Percentiles rank a stretch among this genome's conserved stretches.
phyloP scores from a whole-genome alignment of 2,113 vertebrate genomes.

The Scomber japonicus region DNA sequence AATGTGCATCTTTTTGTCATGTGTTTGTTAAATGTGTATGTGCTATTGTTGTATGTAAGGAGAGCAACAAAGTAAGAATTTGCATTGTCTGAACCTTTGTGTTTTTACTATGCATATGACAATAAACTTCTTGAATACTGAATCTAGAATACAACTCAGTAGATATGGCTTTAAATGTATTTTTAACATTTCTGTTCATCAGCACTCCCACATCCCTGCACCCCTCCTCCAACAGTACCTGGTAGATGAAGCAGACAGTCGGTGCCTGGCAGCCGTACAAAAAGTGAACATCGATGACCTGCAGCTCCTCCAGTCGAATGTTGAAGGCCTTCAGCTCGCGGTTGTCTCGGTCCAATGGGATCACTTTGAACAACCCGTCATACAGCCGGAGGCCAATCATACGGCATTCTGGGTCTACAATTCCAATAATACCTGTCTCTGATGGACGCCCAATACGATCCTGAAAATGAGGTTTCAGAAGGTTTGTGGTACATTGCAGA shows the following conservation, averaged over 20 bases:
- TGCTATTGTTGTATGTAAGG: no score
- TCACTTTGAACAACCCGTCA: slow-evolving; percentile 97
- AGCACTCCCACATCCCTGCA: not conserved
- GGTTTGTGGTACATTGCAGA: not conserved
- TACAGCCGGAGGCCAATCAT: slow-evolving; percentile 98
- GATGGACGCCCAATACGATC: slow-evolving; percentile 98
- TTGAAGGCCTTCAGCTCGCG: slow-evolving; percentile 98
- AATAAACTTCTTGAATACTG: no score
- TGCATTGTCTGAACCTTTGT: no score
- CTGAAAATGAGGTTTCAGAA: slow-evolving; percentile 73
- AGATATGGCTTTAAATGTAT: not conserved
- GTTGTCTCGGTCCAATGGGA: slow-evolving; percentile 96
- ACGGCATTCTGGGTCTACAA: slow-evolving; percentile 97
- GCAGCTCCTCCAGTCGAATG: slow-evolving; percentile 96
- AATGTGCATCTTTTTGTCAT: no score
- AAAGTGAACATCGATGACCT: slow-evolving; percentile 98
- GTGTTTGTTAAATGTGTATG: no score
- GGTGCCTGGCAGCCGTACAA: slow-evolving; percentile 96
- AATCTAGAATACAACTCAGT: not conserved
- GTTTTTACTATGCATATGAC: no score
- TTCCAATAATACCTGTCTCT: slow-evolving; percentile 97
- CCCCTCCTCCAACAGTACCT: slow-evolving; percentile 81
- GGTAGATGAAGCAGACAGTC: slow-evolving; percentile 99
- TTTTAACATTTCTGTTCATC: not conserved
- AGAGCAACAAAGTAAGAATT: no score